A percentile compares a stretch with the other conserved stretches of the same genome.
These are phyloP conservation scores for Galendromus occidentalis DNA, from an alignment of 1,140 invertebrate species.

Conservation along the genomic window DNA sequence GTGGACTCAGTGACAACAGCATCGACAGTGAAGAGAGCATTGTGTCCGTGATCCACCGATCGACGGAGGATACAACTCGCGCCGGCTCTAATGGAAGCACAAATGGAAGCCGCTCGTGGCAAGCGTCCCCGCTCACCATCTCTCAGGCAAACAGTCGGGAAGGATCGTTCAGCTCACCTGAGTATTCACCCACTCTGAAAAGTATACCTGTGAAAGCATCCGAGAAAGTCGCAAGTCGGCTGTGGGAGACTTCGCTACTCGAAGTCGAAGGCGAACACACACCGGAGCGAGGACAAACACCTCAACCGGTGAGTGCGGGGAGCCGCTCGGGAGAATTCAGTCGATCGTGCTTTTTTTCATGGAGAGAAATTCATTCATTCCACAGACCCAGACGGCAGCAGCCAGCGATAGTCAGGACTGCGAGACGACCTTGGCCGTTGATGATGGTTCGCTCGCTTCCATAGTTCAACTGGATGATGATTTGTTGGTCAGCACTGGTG, in stretches of 20 bases:
- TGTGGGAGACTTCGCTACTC: background rate
- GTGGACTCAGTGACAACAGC: slow-evolving; percentile 39
- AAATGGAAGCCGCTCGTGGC: slow-evolving; percentile 15
- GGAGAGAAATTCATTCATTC: no score
- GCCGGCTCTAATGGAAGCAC: slow-evolving; percentile 9
- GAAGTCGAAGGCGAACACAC: slow-evolving; percentile 6
- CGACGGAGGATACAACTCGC: slow-evolving; percentile 11
- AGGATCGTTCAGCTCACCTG: slow-evolving; percentile 7
- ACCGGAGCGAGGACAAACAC: background rate
- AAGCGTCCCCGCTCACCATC: slow-evolving; percentile 18
- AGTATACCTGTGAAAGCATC: background rate
- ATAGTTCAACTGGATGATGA: no score
- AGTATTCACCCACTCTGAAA: background rate
- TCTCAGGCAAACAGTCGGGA: background rate
- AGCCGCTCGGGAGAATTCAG: background rate
- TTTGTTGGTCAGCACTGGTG: no score
- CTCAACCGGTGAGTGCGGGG: background rate
- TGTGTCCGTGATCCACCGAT: slow-evolving; percentile 28
- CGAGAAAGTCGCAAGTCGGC: background rate
- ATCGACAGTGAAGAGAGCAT: slow-evolving; percentile 24
- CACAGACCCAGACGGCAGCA: no score
- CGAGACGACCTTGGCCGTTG: no score
- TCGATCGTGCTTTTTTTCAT: no score
- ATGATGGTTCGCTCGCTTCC: no score
- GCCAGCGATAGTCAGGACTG: no score